Evolutionary conservation across 2,797 vertebrate genomes (phyloP).

Genomic region (Rhinella marina): DNA sequence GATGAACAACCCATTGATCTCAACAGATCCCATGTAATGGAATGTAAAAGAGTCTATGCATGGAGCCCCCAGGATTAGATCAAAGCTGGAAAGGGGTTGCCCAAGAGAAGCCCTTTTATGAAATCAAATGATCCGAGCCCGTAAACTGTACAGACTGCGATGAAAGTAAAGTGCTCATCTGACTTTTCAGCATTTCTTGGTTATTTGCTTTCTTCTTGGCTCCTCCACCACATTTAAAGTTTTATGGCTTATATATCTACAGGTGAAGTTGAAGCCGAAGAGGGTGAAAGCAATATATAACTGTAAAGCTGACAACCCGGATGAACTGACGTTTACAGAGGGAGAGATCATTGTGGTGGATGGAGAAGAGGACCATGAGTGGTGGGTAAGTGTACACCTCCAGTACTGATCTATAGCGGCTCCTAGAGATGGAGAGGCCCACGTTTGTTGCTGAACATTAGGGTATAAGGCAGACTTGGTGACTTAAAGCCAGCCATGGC

Average conservation of each 20-base stretch:
- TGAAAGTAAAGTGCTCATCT: no score
- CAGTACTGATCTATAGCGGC: background rate
- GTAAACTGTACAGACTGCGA: no score
- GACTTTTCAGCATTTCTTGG: no score
- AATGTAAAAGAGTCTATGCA: no score
- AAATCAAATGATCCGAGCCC: no score
- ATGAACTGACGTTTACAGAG: constrained; percentile 96
- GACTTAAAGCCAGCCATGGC: no score
- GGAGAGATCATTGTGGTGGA: constrained; percentile 97
- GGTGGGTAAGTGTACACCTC: constrained; percentile 90
- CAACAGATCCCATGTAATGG: no score
- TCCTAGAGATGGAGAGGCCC: background rate
- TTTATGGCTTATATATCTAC: constrained; percentile 57
- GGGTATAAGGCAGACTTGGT: no score
- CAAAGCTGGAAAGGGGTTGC: no score
- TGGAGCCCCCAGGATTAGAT: no score
- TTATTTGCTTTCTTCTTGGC: background rate
- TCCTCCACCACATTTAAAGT: background rate
- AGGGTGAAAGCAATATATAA: constrained; percentile 97
- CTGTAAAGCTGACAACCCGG: constrained; percentile 94
- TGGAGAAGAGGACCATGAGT: constrained; percentile 98
- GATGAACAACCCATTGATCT: no score
- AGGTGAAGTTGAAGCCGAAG: constrained; percentile 90
- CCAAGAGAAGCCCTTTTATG: no score
- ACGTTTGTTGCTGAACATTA: background rate